A percentile compares a stretch with the other conserved stretches of the same genome.
These are phyloP conservation scores for Sylvilagus floridanus DNA, from an alignment of 2,797 vertebrate species.

Conservation along the genomic window DNA sequence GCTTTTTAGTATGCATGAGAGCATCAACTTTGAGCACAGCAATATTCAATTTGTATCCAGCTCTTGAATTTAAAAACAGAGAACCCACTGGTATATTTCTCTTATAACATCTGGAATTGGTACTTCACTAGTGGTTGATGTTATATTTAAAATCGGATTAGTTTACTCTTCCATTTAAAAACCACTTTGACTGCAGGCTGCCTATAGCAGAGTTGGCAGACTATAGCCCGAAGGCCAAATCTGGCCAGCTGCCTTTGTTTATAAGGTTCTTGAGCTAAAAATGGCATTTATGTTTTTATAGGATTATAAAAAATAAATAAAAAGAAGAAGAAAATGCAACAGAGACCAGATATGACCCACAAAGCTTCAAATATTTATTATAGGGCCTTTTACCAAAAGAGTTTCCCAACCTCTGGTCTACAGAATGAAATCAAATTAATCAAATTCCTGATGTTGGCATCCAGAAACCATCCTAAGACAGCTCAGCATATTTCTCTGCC, in stretches of 20 bases:
- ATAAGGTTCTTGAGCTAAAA: conserved; percentile 12
- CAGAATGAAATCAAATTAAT: not conserved
- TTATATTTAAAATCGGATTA: not conserved
- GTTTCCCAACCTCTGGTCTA: not conserved
- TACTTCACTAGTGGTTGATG: not conserved
- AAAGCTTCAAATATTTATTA: not conserved
- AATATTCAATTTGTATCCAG: not conserved
- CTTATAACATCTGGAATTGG: not conserved
- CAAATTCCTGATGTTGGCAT: not conserved
- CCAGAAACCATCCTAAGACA: too few relatives aligned
- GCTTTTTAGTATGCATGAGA: not conserved
- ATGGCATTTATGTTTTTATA: not conserved
- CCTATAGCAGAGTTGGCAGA: not conserved
- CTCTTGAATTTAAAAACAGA: not conserved
- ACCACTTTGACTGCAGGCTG: not conserved
- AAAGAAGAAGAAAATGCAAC: conserved; percentile 21
- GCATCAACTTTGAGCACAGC: not conserved
- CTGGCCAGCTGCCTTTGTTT: not conserved
- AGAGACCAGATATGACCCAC: not conserved
- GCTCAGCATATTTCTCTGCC: too few relatives aligned
- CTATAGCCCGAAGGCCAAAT: not conserved
- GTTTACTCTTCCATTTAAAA: not conserved
- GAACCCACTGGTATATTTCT: not conserved
- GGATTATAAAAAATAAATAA: conserved; percentile 38
- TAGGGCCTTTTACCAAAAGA: not conserved